Base-by-base conservation (phyloP, 1,140 invertebrate species). In the Drosophila ficusphila region DNA sequence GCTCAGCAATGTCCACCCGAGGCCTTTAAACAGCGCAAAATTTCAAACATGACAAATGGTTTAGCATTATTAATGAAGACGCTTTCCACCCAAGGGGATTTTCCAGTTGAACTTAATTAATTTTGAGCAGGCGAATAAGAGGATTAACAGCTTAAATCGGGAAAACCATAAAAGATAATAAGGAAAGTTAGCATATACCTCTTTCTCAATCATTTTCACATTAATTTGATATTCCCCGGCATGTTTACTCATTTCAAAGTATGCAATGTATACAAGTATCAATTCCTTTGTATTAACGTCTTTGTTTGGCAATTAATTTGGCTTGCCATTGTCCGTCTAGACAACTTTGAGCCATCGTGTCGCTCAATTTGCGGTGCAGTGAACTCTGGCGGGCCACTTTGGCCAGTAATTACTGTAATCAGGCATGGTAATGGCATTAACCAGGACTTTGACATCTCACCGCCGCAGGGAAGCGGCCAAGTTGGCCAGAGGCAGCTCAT, bases 341-440 rank as follows among this genome's bases (percentile, higher is more conserved):
- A 61, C 47, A 23, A 18, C 33, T 25, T 18, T 25, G 25, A 44
- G 49, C 61, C 27, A 48, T 54, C 47, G 33, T 29, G 44, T 25
- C 34, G 69, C 61, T 85, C 58, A 85, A 83, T 82, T 83, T 70
- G 64, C 54, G 53, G 78, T 65, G 58, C 77, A 81, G 41, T 76
- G 77, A 79, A 79, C 77, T 81, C 31, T 81, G 57, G 23, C 76
- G n/a, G 42, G 49, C 31, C 47, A 67, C 64, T 67, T 67, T 67
- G 14, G 11, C 16, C 61, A 48, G 61, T 67, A 67, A 67, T 67
- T 67, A 67, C 64, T 67, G 61, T 67, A 65, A 67, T 67, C 61
- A 67, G 64, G 61, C 64, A 18, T 14, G 46, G 27, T 67, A 67
- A 67, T 67, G 64, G 14, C 60, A 67, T 67, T 67, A 52, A 21